These are phyloP conservation scores for Tinea semifulvella DNA, from an alignment of 2,888 invertebrate species.

Conservation along the genomic window DNA sequence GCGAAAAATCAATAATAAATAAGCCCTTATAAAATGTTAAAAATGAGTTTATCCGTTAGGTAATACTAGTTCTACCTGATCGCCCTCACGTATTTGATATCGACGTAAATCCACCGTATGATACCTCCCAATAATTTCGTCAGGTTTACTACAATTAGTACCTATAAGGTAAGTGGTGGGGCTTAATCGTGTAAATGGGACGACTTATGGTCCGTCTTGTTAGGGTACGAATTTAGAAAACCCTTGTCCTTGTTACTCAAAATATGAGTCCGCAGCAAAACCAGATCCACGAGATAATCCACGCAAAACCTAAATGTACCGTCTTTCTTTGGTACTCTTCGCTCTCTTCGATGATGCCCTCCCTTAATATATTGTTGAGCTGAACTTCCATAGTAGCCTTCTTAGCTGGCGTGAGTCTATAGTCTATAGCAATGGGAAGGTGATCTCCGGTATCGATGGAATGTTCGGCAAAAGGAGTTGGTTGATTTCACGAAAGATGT, in stretches of 20 bases:
- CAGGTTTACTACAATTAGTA: too few relatives aligned
- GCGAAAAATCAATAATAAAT: too few relatives aligned
- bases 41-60: too few relatives aligned
- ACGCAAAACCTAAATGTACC: conserved; percentile 28
- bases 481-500: conserved; percentile 14
- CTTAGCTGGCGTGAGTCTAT: conserved; percentile 26
- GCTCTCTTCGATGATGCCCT: conserved; percentile 30
- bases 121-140: too few relatives aligned
- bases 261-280: neutral
- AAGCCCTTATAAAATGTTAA: too few relatives aligned
- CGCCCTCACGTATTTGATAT: too few relatives aligned
- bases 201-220: conserved; percentile 14
- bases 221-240: conserved; percentile 11
- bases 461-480: conserved; percentile 13
- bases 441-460: conserved; percentile 14
- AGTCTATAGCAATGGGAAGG: conserved; percentile 27
- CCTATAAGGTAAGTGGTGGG: too few relatives aligned
- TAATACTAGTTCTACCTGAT: too few relatives aligned
- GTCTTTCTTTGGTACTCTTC: conserved; percentile 30
- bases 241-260: conserved; percentile 1
- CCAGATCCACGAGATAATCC: conserved; percentile 24
- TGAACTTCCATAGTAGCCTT: conserved; percentile 23
- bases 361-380: conserved; percentile 26
- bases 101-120: too few relatives aligned
- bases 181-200: too few relatives aligned